Percentiles rank a stretch among this genome's conserved stretches.
These are phyloP conservation scores for Aleiodes sp. DNA, from an alignment of 1,140 invertebrate genomes.

Conservation along the genomic window DNA sequence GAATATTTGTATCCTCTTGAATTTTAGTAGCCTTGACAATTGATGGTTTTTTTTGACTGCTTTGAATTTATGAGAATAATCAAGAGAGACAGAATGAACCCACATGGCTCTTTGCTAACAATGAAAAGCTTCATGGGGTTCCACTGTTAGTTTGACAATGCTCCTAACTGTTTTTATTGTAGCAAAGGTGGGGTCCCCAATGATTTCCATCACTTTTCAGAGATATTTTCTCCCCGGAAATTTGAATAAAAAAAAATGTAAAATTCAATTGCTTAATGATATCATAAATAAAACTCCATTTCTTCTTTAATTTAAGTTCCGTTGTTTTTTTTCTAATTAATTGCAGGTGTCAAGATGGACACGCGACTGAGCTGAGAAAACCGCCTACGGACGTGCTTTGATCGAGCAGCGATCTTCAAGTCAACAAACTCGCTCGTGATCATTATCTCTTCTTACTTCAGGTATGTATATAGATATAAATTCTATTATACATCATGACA, in stretches of 20 bases:
- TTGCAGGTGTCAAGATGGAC: conserved; percentile 11
- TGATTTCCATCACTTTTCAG: not conserved
- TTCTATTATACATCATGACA: not conserved
- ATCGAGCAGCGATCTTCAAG: conserved; percentile 6
- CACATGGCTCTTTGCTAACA: conserved; percentile 39
- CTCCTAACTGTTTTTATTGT: not conserved
- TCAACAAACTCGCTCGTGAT: not conserved
- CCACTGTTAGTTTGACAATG: not conserved
- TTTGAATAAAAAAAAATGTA: too few relatives aligned
- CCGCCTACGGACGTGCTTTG: not conserved
- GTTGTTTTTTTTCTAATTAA: not conserved
- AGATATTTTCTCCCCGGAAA: too few relatives aligned
- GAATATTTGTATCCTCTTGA: not conserved
- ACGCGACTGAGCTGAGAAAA: not conserved
- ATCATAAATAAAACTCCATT: not conserved
- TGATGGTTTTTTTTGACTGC: not conserved
- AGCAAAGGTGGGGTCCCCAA: too few relatives aligned
- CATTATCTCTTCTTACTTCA: not conserved
- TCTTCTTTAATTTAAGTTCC: not conserved
- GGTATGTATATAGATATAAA: not conserved
- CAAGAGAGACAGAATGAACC: conserved; percentile 42
- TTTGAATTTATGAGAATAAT: not conserved
- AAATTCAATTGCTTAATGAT: conserved; percentile 10
- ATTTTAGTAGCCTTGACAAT: conserved; percentile 14
- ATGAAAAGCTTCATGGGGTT: conserved; percentile 1